These are phyloP conservation scores for Lasioglossum malachurum DNA, from an alignment of 2,888 invertebrate species.

Conservation along the genomic window DNA sequence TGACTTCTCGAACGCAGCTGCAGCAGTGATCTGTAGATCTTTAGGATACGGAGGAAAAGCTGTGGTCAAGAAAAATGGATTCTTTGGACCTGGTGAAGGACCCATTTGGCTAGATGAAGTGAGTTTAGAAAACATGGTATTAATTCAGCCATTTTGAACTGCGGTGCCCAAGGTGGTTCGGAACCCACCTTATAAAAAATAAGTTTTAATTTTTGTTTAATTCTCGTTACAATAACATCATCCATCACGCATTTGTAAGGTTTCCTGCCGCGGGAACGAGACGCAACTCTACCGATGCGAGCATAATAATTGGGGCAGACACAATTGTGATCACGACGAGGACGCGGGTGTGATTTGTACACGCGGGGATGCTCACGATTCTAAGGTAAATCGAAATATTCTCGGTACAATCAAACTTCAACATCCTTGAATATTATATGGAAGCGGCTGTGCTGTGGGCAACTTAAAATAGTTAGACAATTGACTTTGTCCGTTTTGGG, in stretches of 20 bases:
- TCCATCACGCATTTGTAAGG: slow-evolving; percentile 68
- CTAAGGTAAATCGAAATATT: slow-evolving; percentile 78
- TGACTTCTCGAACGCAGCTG: slow-evolving; percentile 89
- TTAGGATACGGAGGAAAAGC: slow-evolving; percentile 87
- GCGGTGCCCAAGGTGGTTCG: no score
- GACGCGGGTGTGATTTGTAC: slow-evolving; percentile 88
- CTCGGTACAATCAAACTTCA: no score
- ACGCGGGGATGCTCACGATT: slow-evolving; percentile 73
- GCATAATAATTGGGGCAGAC: slow-evolving; percentile 89
- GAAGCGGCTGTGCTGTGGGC: slow-evolving; percentile 19
- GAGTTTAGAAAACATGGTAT: slow-evolving; percentile 21
- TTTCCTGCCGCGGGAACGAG: slow-evolving; percentile 89
- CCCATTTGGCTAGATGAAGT: slow-evolving; percentile 91
- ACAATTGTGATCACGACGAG: slow-evolving; percentile 91
- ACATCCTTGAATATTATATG: background rate
- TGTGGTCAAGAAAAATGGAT: slow-evolving; percentile 86
- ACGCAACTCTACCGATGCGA: slow-evolving; percentile 88
- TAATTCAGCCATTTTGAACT: no score
- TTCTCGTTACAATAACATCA: background rate
- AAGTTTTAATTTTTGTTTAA: no score
- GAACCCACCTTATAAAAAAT: no score
- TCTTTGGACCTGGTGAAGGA: slow-evolving; percentile 87
- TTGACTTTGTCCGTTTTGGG: background rate
- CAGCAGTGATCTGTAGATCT: slow-evolving; percentile 88
- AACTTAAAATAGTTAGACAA: background rate